Conservation (phyloP, 2,888 invertebrate genomes). For the Chloromyia formosa region DNA sequence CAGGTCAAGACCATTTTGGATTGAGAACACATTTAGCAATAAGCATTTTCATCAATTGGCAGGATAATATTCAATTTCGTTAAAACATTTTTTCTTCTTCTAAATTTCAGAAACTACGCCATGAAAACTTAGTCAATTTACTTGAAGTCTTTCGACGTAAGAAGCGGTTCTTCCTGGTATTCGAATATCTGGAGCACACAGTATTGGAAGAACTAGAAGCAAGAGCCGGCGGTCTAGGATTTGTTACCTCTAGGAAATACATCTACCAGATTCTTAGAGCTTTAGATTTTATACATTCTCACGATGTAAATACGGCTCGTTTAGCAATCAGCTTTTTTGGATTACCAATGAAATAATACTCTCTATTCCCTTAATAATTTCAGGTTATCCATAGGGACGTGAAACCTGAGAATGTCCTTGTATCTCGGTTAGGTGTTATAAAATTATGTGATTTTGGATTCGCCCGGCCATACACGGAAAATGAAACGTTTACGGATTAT, state of each 20-base stretch:
- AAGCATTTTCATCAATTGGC: no score
- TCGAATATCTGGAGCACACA: conserved; percentile 88
- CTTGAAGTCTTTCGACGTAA: conserved; percentile 87
- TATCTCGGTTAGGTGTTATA: conserved; percentile 81
- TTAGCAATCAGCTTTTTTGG: not conserved
- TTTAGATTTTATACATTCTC: conserved; percentile 82
- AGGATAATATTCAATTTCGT: no score
- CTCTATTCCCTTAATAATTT: conserved; percentile 4
- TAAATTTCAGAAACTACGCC: conserved; percentile 76
- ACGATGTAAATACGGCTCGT: conserved; percentile 71
- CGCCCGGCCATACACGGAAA: conserved; percentile 76
- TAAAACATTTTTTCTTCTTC: no score
- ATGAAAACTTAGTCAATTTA: conserved; percentile 88
- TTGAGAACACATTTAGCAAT: no score
- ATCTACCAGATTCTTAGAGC: conserved; percentile 84
- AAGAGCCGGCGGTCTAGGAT: conserved; percentile 75
- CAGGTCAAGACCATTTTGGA: no score
- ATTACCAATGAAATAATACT: conserved; percentile 3
- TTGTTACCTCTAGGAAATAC: conserved; percentile 76
- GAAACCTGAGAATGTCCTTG: conserved; percentile 89
- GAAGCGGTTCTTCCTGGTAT: conserved; percentile 85
- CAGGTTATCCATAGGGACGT: conserved; percentile 89
- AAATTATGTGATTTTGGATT: conserved; percentile 94
- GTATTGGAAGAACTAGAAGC: conserved; percentile 85
- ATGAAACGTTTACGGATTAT: conserved; percentile 87